phyloP scores from a whole-genome alignment of 2,797 vertebrate genomes.

The Lindbergichthys nudifrons region DNA sequence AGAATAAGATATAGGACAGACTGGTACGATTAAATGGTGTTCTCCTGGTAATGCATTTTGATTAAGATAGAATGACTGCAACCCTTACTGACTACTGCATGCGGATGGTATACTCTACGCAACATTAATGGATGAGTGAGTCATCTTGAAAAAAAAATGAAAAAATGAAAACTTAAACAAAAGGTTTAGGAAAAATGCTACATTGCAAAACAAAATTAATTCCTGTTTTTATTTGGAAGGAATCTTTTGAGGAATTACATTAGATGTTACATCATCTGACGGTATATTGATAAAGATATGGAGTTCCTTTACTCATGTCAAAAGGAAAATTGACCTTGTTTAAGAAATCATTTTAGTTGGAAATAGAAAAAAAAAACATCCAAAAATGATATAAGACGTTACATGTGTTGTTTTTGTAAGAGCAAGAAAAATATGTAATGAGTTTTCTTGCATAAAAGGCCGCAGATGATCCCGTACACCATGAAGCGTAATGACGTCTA shows the following conservation, averaged over 20 bases:
- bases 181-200: background rate
- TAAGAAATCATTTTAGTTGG: background rate
- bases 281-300: background rate
- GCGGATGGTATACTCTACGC: too few species aligned
- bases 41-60: background rate
- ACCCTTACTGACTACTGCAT: too few species aligned
- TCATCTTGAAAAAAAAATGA: background rate
- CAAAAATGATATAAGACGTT: background rate
- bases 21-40: background rate
- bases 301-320: background rate
- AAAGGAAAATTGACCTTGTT: too few species aligned
- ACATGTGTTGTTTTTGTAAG: background rate
- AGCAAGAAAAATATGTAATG: background rate
- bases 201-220: background rate
- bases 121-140: background rate
- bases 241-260: background rate
- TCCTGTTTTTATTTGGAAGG: background rate
- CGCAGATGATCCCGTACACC: constrained; percentile 52
- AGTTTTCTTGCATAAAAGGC: constrained; percentile 37
- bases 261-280: background rate
- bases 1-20: background rate
- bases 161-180: background rate
- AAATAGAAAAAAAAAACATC: background rate
- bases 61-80: too few species aligned
- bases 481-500: constrained; percentile 84